A percentile compares a stretch with the other conserved stretches of the same genome.
Evolutionary conservation across 2,888 invertebrate species (phyloP).

Genomic region (Anoplius nigerrimus): DNA sequence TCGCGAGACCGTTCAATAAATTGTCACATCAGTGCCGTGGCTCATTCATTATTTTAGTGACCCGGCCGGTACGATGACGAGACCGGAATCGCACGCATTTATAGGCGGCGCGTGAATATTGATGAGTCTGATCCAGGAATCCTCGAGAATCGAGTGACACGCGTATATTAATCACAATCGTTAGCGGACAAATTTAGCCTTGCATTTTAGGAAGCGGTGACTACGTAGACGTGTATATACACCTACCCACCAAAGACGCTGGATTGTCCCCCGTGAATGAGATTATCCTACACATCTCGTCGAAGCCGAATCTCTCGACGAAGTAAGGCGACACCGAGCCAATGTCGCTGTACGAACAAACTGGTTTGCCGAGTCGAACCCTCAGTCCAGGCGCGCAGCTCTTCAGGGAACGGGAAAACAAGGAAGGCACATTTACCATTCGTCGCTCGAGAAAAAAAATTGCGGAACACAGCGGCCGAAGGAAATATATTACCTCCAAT

Average conservation of each 20-base stretch:
- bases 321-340: conserved; percentile 88
- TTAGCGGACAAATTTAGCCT: too few relatives aligned
- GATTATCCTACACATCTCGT: conserved; percentile 85
- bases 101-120: background rate
- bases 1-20: background rate
- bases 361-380: conserved; percentile 85
- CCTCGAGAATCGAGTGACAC: too few relatives aligned
- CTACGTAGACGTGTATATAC: background rate
- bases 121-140: too few relatives aligned
- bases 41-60: too few relatives aligned
- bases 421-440: background rate
- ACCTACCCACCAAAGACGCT: conserved; percentile 85
- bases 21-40: background rate
- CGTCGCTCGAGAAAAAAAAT: background rate
- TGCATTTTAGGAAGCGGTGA: background rate
- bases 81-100: background rate
- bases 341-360: conserved; percentile 82
- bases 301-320: conserved; percentile 91
- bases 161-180: too few relatives aligned
- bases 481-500: conserved; percentile 36
- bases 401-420: conserved; percentile 71
- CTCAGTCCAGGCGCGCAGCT: conserved; percentile 86
- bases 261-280: conserved; percentile 98
- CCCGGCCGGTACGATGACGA: too few relatives aligned
- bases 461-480: background rate